Base-by-base conservation (phyloP, 2,888 invertebrate species). In the Phasia obesa region DNA sequence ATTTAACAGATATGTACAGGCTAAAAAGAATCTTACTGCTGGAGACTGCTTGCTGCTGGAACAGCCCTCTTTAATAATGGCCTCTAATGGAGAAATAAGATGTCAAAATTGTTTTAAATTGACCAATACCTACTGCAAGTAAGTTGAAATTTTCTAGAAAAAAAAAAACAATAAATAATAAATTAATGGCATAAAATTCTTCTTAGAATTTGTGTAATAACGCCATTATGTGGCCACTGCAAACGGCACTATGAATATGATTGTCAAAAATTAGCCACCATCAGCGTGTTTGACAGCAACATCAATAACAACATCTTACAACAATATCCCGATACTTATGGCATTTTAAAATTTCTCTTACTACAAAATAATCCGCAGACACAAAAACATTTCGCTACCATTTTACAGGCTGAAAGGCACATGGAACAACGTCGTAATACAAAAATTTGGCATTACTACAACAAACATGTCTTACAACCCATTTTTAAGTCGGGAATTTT, bases 361-460 rank as follows among this genome's bases (percentile, higher is more conserved):
- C 85, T 93, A 59, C 92, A 92, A 84, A 92, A 91, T 82, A 90
- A 91, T 74, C 62, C 74, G 0, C 86, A 88, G 0, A 91, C 92
- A n/a, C 85, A 87, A 35, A 74, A 85, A 1, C 87, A 88, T 27
- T 94, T 93, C 93, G 88, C 92, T 1, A 89, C 92, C 85, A 91
- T 95, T 57, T 87, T 93, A 85, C 87, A 92, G 60, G 91, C 94
- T 86, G 94, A 95, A 86, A 92, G 93, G 0, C 94, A 95, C 87
- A 85, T 93, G 70, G 91, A 92, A 0, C 88, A 93, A 74, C 91
- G 95, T 38, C 92, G 92, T 38, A 91, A 91, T 9, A 93, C 93
- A 0, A 89, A 88, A 2, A 92, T 94, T 23, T 95, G 94, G 94
- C 89, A 91, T 13, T 92, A 91, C 60, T 91, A 93, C 84, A 91